These are phyloP conservation scores for Bolinopsis microptera DNA, from an alignment of 37 sponge, comb jelly and placozoan species.

Conservation along the genomic window DNA sequence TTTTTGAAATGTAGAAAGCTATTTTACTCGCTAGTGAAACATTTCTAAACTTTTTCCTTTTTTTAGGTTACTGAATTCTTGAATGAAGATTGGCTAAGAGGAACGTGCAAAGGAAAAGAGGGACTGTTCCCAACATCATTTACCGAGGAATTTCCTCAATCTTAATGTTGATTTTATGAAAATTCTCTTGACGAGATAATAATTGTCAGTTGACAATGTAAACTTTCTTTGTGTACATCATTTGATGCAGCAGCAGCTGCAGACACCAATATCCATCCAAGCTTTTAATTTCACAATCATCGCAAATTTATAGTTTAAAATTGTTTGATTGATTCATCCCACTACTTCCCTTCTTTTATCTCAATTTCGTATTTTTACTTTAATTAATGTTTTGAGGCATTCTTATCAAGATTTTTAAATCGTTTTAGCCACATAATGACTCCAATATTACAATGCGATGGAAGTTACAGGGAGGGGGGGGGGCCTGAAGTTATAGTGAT, in stretches of 20 bases:
- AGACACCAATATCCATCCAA: too few relatives aligned
- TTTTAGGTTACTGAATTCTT: constrained; percentile 37
- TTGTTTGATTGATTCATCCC: neutral
- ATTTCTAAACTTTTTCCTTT: neutral
- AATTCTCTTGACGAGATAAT: too few relatives aligned
- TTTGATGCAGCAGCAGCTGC: too few relatives aligned
- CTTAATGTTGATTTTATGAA: neutral
- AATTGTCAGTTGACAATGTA: too few relatives aligned
- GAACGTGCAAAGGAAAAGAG: neutral
- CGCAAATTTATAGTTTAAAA: neutral
- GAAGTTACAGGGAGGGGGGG: too few relatives aligned
- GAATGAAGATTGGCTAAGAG: constrained; percentile 50
- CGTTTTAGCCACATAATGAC: too few relatives aligned
- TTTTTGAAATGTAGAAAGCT: too few relatives aligned
- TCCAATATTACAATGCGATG: too few relatives aligned
- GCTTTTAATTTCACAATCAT: neutral
- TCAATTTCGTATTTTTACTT: neutral
- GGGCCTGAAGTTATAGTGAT: too few relatives aligned
- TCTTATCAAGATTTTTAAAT: too few relatives aligned
- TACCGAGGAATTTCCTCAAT: neutral
- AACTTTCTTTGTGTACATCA: too few relatives aligned
- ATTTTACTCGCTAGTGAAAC: neutral
- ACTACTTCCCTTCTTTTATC: neutral
- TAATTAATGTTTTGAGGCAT: neutral
- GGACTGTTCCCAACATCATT: constrained; percentile 38